phyloP scores from a whole-genome alignment of 2,888 invertebrate species.

The Cantharis nigra region DNA sequence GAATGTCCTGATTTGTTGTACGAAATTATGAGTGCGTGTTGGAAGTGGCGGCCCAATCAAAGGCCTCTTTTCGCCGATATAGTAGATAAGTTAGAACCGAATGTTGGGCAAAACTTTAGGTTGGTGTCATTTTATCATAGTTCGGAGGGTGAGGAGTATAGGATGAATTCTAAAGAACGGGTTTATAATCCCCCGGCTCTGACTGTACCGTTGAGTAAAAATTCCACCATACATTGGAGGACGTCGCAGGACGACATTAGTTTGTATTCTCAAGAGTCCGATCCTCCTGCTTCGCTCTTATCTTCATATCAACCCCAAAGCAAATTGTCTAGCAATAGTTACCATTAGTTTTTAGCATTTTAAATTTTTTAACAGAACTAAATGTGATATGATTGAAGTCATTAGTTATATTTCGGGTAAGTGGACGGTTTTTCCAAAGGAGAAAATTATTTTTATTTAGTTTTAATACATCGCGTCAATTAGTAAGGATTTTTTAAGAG shows the following conservation, averaged over 20 bases:
- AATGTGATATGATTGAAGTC: constrained; percentile 44
- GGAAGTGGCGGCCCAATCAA: constrained; percentile 66
- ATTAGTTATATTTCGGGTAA: constrained; percentile 32
- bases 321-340: constrained; percentile 27
- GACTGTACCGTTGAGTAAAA: constrained; percentile 18
- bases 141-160: constrained; percentile 61
- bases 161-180: constrained; percentile 41
- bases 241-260: constrained; percentile 45
- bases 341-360: constrained; percentile 13
- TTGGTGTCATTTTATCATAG: constrained; percentile 69
- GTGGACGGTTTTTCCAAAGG: not conserved
- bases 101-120: constrained; percentile 62
- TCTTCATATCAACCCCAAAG: constrained; percentile 40
- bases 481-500: not conserved
- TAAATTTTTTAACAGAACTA: constrained; percentile 26
- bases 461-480: not conserved
- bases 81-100: constrained; percentile 61
- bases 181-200: constrained; percentile 46
- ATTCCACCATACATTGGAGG: constrained; percentile 39
- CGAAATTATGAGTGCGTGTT: constrained; percentile 70
- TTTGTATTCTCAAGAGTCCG: constrained; percentile 39
- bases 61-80: constrained; percentile 69
- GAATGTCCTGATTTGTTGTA: constrained; percentile 69
- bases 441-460: not conserved
- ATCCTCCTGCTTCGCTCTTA: constrained; percentile 38